Evolutionary conservation across 2,888 invertebrate species (phyloP).

Genomic region (Tachystola acroxantha): DNA sequence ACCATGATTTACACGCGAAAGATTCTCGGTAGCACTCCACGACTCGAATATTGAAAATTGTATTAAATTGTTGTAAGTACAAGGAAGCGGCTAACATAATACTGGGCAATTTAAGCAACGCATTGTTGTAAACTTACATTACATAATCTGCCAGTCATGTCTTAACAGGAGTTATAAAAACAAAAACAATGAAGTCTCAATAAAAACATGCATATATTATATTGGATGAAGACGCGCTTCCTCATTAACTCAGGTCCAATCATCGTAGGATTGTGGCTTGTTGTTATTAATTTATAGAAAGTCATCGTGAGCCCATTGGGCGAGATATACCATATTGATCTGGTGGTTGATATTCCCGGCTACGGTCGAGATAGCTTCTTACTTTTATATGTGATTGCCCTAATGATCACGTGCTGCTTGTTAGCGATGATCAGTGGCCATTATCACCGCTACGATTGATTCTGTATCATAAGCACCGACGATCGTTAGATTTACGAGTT

Average conservation of each 20-base stretch:
- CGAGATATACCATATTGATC: slow-evolving; percentile 70
- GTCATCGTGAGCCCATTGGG: slow-evolving; percentile 72
- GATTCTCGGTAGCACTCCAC: slow-evolving; percentile 21
- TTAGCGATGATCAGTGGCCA: slow-evolving; percentile 61
- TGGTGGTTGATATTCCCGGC: slow-evolving; percentile 46
- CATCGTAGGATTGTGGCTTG: slow-evolving; percentile 51
- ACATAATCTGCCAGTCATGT: slow-evolving; percentile 1
- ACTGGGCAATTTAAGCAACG: slow-evolving; percentile 1
- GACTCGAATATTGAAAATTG: slow-evolving; percentile 16
- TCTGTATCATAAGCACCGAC: slow-evolving; percentile 46
- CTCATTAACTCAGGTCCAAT: slow-evolving; percentile 66
- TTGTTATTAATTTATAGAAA: slow-evolving; percentile 78
- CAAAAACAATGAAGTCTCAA: slow-evolving; percentile 41
- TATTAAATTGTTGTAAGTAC: slow-evolving; percentile 7
- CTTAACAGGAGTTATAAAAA: slow-evolving; percentile 38
- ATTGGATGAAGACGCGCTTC: slow-evolving; percentile 62
- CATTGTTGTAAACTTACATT: slow-evolving; percentile 7
- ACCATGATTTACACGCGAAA: slow-evolving; percentile 29
- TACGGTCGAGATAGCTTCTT: slow-evolving; percentile 38
- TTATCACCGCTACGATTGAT: slow-evolving; percentile 55
- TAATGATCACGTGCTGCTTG: slow-evolving; percentile 72
- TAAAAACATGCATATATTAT: slow-evolving; percentile 48
- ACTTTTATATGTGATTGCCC: slow-evolving; percentile 60
- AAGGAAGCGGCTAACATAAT: slow-evolving; percentile 7
- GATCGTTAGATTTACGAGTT: slow-evolving; percentile 58